Evolutionary conservation across 2,888 invertebrate species (phyloP).

Genomic region (Petrolisthes manimaculis): DNA sequence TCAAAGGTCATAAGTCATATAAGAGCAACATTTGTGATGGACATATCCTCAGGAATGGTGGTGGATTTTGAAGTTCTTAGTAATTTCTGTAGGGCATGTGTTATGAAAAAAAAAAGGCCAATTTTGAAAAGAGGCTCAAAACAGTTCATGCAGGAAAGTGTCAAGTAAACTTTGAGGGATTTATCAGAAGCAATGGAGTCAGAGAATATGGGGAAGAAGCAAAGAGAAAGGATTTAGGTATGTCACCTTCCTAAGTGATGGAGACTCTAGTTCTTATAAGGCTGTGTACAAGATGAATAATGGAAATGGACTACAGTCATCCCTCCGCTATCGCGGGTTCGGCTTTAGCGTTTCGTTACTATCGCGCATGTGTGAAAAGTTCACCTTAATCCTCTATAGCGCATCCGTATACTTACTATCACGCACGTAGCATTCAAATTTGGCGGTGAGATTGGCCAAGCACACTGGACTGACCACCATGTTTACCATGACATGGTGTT

Average conservation of each 20-base stretch:
- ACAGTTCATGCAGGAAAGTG: background rate
- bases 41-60: slow-evolving; percentile 12
- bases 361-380: too few species aligned
- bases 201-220: slow-evolving; percentile 21
- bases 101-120: background rate
- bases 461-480: too few species aligned
- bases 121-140: background rate
- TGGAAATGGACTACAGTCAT: slow-evolving; percentile 16
- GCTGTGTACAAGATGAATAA: slow-evolving; percentile 8
- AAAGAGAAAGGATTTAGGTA: slow-evolving; percentile 19
- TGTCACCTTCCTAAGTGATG: background rate
- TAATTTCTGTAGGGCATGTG: slow-evolving; percentile 13
- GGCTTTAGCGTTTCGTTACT: too few species aligned
- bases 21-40: slow-evolving; percentile 8
- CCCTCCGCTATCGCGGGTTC: too few species aligned
- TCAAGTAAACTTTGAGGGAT: background rate
- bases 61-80: slow-evolving; percentile 18
- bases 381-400: too few species aligned
- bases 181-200: slow-evolving; percentile 25
- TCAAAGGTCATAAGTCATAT: slow-evolving; percentile 1
- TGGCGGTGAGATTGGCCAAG: too few species aligned
- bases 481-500: too few species aligned
- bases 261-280: background rate
- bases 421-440: too few species aligned
- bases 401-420: too few species aligned